A percentile compares a stretch with the other conserved stretches of the same genome.
Evolutionary conservation across 1,140 invertebrate genomes (phyloP).

Genomic region (Planococcus citri): DNA sequence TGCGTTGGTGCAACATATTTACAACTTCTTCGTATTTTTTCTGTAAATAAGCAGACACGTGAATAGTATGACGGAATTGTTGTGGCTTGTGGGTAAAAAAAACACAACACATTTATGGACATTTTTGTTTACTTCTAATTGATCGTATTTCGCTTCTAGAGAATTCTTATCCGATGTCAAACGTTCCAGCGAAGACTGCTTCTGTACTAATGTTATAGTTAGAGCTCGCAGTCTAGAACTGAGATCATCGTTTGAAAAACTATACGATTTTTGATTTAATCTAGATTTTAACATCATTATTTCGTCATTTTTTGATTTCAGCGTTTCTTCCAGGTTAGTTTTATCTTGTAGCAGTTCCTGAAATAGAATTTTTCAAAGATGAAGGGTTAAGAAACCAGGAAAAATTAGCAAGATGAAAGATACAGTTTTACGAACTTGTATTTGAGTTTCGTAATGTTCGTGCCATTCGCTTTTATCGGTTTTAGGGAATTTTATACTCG

Average conservation of each 20-base stretch:
- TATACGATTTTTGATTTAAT: conserved; percentile 4
- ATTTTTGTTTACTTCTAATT: conserved; percentile 6
- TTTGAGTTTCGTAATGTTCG: conserved; percentile 3
- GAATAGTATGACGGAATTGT: no score
- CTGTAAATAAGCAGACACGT: background rate
- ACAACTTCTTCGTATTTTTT: conserved; percentile 8
- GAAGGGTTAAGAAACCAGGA: background rate
- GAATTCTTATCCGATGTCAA: conserved; percentile 62
- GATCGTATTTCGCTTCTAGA: background rate
- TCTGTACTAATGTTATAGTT: conserved; percentile 49
- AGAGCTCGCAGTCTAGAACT: conserved; percentile 23
- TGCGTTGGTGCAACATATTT: background rate
- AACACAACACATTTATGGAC: no score
- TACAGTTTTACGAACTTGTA: conserved; percentile 15
- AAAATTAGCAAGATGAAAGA: background rate
- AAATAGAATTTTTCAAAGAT: background rate
- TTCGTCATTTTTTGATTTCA: conserved; percentile 5
- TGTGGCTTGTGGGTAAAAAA: no score
- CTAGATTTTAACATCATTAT: conserved; percentile 11
- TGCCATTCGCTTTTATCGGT: background rate
- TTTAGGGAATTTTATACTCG: background rate
- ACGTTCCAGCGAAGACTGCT: conserved; percentile 62
- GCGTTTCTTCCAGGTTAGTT: background rate
- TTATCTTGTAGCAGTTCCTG: conserved; percentile 2
- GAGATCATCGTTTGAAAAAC: background rate